Percentiles rank a stretch among this genome's conserved stretches.
Conservation (phyloP, 2,113 vertebrate species). For the Puffinus mauretanicus region DNA sequence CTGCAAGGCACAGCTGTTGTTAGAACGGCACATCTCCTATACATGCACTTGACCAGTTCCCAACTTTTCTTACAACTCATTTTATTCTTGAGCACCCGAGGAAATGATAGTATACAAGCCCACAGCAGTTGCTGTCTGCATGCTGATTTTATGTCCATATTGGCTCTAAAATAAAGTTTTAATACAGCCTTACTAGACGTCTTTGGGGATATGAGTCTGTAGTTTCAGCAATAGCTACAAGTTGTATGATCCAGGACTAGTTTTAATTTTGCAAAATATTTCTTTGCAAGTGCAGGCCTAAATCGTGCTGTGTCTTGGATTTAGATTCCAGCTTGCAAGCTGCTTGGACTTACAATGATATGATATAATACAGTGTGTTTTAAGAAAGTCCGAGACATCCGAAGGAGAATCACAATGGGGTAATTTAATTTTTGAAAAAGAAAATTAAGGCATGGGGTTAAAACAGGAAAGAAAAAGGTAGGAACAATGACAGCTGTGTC, state of each 20-base stretch:
- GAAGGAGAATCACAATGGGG: neutral
- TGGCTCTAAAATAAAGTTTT: neutral
- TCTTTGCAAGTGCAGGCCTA: neutral
- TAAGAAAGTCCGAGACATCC: neutral
- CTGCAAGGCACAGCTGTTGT: neutral
- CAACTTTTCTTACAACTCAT: neutral
- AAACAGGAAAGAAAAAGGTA: neutral
- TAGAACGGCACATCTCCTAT: neutral
- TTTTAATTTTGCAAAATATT: conserved; percentile 1
- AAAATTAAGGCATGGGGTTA: neutral
- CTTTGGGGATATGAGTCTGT: neutral
- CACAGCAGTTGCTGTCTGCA: neutral
- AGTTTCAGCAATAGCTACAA: neutral
- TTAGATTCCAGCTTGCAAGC: neutral
- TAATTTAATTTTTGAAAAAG: neutral
- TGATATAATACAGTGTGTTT: neutral
- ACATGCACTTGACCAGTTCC: neutral
- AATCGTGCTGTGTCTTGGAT: neutral
- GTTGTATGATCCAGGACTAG: neutral
- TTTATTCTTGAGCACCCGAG: neutral
- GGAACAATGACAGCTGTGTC: no score
- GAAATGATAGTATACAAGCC: neutral
- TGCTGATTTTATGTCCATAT: neutral
- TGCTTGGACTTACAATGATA: neutral
- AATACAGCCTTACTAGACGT: neutral